phyloP scores from a whole-genome alignment of 2,888 invertebrate genomes.

The Neoascia interrupta region DNA sequence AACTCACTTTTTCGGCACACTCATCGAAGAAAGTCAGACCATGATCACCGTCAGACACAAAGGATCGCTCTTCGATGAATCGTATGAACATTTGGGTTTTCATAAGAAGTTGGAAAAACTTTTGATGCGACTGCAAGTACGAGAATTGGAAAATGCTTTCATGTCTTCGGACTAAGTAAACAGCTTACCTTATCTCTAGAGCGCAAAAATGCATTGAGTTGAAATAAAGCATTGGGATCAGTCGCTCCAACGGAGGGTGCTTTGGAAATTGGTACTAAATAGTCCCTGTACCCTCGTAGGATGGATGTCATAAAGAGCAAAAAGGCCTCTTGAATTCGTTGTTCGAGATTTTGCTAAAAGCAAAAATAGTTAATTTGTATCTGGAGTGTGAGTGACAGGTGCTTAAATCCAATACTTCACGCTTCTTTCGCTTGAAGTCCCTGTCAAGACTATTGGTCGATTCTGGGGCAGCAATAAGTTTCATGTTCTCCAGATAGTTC shows the following conservation, averaged over 20 bases:
- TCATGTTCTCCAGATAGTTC: constrained; percentile 86
- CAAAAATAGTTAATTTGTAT: background rate
- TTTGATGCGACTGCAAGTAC: constrained; percentile 84
- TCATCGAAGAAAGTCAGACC: constrained; percentile 98
- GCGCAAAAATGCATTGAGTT: constrained; percentile 92
- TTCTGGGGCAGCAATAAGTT: constrained; percentile 80
- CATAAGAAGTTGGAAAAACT: constrained; percentile 93
- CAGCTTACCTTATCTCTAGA: constrained; percentile 89
- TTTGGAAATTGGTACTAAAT: constrained; percentile 94
- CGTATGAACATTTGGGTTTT: constrained; percentile 98
- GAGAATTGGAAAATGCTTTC: background rate
- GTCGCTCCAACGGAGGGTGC: constrained; percentile 96
- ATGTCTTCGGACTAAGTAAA: too few relatives aligned
- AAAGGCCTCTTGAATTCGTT: constrained; percentile 98
- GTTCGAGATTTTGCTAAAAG: constrained; percentile 88
- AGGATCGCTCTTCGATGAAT: constrained; percentile 99
- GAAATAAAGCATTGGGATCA: constrained; percentile 96
- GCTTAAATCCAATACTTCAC: constrained; percentile 81
- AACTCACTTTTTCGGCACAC: constrained; percentile 90
- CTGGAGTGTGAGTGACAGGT: background rate
- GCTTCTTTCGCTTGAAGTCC: constrained; percentile 89
- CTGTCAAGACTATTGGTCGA: constrained; percentile 87
- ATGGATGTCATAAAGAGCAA: constrained; percentile 96
- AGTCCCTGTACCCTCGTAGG: constrained; percentile 93
- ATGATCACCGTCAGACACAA: constrained; percentile 98